These are phyloP conservation scores for Laticauda laticaudata DNA, from an alignment of 2,113 vertebrate species.

Conservation along the genomic window DNA sequence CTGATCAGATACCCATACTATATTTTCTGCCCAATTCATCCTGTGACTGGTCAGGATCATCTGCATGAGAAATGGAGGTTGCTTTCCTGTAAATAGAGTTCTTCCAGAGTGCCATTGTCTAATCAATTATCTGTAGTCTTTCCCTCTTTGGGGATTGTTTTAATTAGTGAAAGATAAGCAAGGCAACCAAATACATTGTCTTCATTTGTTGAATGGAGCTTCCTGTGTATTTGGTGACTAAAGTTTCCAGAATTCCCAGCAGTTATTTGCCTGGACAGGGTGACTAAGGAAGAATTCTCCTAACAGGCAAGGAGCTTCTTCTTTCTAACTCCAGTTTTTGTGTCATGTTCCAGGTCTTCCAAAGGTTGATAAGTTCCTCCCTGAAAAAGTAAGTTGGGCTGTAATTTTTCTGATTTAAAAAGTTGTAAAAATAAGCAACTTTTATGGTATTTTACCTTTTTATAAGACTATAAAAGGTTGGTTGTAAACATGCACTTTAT, in stretches of 20 bases:
- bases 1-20: not conserved
- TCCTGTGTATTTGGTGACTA: conserved; percentile 9
- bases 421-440: conserved; percentile 8
- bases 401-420: conserved; percentile 23
- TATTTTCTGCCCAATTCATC: not conserved
- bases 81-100: conserved; percentile 22
- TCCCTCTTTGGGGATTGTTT: not conserved
- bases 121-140: not conserved
- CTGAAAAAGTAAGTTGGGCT: conserved; percentile 32
- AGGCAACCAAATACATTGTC: not conserved
- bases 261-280: not conserved
- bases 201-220: conserved; percentile 3
- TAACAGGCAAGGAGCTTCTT: conserved; percentile 18
- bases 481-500: not conserved
- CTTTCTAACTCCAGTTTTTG: conserved; percentile 25
- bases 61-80: conserved; percentile 21
- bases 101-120: conserved; percentile 28
- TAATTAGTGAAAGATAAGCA: not conserved
- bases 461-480: not conserved
- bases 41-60: not conserved
- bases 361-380: conserved; percentile 36
- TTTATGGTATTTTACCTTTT: conserved; percentile 4
- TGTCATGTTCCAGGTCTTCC: conserved; percentile 32
- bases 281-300: conserved; percentile 22
- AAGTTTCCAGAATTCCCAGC: conserved; percentile 1